Base-by-base conservation (phyloP, 1,140 invertebrate species). In the Chrysomallon squamiferum region DNA sequence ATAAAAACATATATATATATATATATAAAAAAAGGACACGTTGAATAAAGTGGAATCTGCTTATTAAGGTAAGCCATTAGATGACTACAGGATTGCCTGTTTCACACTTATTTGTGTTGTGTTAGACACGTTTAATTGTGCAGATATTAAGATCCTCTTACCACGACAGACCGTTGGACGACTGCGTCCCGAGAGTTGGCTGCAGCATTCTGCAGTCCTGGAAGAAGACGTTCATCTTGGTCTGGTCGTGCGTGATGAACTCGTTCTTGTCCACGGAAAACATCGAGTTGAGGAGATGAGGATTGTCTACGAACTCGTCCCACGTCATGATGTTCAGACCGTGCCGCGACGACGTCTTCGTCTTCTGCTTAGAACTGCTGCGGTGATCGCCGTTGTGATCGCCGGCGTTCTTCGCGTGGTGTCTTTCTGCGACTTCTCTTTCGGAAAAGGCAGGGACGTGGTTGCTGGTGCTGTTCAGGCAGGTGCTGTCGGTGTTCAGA, bases 171-270 rank as follows among this genome's bases (percentile, higher is more conserved):
- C 75, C 75, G 45, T 69, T 74, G 49, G 70, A 66, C 20, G 69
- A 70, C 11, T 74, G 68, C 57, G 74, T 68, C 18, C 75, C 75
- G 60, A 72, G 54, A 1, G 54, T 69, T 20, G 75, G 72, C 38
- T 69, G 69, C 65, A 74, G 70, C 54, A 74, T 73, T 47, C 70
- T 61, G 6, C 61, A 66, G 1, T 69, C 75, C 32, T 76, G 75
- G 50, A 76, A 76, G 35, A 76, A 76, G 1, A 74, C 72, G 30
- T 76, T 76, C 6, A 76, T 72, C 57, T 76, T 72, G 4, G 74
- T 69, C 3, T 72, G 66, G 27, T 76, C 75, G 47, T 64, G 74
- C 5, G 69, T 76, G 5, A 76, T 72, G 18, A 59, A 67, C 2
- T 65, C 57, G 43, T 72, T 72, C 30, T 58, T 72, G 52, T 76